A percentile compares a stretch with the other conserved stretches of the same genome.
Conservation (phyloP, 2,113 vertebrate species). For the Sebastes fasciatus region DNA sequence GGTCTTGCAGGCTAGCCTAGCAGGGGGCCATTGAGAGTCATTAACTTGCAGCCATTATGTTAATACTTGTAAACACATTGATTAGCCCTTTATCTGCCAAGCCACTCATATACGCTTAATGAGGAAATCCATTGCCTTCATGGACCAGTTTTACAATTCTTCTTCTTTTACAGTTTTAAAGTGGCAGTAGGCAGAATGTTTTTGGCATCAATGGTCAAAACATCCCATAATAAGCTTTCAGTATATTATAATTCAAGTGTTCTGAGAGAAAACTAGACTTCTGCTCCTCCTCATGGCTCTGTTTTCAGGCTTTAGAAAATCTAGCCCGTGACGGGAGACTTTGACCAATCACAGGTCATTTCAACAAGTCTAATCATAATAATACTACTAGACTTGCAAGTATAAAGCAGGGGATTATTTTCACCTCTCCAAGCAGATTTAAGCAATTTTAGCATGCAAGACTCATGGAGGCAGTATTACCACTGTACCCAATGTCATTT, state of each 20-base stretch:
- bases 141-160: background rate
- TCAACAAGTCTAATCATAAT: background rate
- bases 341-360: no score
- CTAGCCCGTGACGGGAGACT: no score
- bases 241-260: no score
- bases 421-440: background rate
- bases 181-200: no score
- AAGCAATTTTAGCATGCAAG: background rate
- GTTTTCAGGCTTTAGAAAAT: no score
- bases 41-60: slow-evolving; percentile 44
- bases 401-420: background rate
- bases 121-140: background rate
- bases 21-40: slow-evolving; percentile 41
- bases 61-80: slow-evolving; percentile 53
- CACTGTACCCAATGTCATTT: background rate
- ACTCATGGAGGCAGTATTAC: background rate
- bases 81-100: slow-evolving; percentile 51
- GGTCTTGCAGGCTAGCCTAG: slow-evolving; percentile 14
- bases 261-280: no score
- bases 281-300: no score
- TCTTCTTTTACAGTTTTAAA: background rate
- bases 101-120: slow-evolving; percentile 5
- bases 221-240: no score
- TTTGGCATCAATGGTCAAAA: no score
- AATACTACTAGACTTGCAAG: background rate